Conservation (phyloP, 2,888 invertebrate species). For the Aplocera efformata region DNA sequence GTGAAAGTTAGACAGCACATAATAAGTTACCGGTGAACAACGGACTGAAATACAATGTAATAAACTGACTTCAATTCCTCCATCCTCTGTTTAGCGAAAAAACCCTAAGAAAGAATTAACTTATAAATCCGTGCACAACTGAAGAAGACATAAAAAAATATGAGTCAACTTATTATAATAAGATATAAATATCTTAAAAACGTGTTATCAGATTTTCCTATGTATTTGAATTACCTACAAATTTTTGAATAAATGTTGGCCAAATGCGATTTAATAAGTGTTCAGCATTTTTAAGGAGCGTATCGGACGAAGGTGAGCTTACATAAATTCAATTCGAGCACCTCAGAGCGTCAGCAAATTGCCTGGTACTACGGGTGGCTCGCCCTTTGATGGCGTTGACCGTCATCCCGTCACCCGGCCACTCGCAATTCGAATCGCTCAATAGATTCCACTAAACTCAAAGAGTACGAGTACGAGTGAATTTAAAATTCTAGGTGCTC, state of each 20-base stretch:
- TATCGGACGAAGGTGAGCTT: slow-evolving; percentile 51
- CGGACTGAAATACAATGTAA: too few species aligned
- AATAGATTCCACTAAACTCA: slow-evolving; percentile 35
- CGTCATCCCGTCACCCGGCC: slow-evolving; percentile 49
- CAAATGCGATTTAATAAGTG: slow-evolving; percentile 1
- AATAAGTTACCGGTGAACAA: too few species aligned
- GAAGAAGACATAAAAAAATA: too few species aligned
- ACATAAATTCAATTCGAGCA: slow-evolving; percentile 72
- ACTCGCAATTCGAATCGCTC: slow-evolving; percentile 39
- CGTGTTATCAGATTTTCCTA: too few species aligned
- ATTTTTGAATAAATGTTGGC: too few species aligned
- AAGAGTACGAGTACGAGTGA: slow-evolving; percentile 30
- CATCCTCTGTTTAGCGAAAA: too few species aligned
- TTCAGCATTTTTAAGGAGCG: slow-evolving; percentile 15
- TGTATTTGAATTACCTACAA: too few species aligned
- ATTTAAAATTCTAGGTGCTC: slow-evolving; percentile 42
- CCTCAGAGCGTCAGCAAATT: slow-evolving; percentile 68
- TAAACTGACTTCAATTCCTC: too few species aligned
- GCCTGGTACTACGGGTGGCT: slow-evolving; percentile 50
- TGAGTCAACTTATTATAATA: too few species aligned
- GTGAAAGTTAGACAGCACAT: neutral
- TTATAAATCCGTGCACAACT: too few species aligned
- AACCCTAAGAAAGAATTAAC: too few species aligned
- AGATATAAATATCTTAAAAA: too few species aligned
- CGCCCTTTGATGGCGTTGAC: slow-evolving; percentile 57